Base-by-base conservation (phyloP, 2,888 invertebrate species). In the Lapara coniferarum region DNA sequence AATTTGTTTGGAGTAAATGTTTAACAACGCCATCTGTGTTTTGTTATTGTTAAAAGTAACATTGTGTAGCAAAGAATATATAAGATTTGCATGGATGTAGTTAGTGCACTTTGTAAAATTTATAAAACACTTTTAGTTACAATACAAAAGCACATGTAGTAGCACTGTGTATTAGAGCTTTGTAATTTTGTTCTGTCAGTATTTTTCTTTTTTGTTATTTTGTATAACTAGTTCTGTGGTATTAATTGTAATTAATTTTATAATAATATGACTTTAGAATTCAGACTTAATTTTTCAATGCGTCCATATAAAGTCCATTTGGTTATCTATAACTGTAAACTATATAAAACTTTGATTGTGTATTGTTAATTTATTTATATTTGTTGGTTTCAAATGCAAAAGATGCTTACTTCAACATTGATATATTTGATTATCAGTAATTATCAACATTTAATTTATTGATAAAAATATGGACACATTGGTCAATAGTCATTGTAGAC, bases 11-110 rank as follows among this genome's bases (percentile, higher is more conserved):
- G 13, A 53, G 53, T 19, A 25, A 30, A 55, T 57, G 19, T 14
- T 51, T 49, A 30, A 68, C 55, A 66, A 52, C 58, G 51, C 68
- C 52, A 52, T 69, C 44, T 69, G 25, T 69, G 7, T 59, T 52
- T 14, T 58, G 44, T 46, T 10, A 49, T 59, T 52, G 14, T 25
- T 56, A 7, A 25, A 19, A 37, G 25, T 52, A 6, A n/a, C 2
- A 7, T 67, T 57, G 55, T 57, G 51, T 30, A 57, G 68, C 58
- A 53, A n/a, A 53, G 30, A 53, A 37, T 66, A 53, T 19, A 14
- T 1, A 8, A 59, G 4, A 16, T 7, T n/a, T 53, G 66, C 37
- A 52, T 66, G 53, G 13, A 55, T 44, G 67, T 67, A 49, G 16
- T 63, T 63, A 63, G 63, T 13, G 37, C 51, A 59, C 37, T 74